Evolutionary conservation across 2,797 vertebrate genomes (phyloP).

Genomic region (Danio jaintianensis): DNA sequence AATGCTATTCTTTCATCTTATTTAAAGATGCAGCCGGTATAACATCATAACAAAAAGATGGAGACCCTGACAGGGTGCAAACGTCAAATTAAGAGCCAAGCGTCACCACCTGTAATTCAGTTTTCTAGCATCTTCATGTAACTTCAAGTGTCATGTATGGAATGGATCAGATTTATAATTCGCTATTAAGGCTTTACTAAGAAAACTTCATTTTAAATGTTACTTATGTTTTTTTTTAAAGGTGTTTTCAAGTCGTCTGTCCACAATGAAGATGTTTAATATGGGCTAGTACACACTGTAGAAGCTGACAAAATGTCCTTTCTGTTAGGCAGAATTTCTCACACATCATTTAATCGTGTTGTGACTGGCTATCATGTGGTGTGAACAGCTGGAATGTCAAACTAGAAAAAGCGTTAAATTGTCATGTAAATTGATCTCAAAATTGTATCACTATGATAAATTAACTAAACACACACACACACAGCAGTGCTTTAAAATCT

Average conservation of each 20-base stretch:
- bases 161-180: too few relatives aligned
- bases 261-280: background rate
- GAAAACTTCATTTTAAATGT: background rate
- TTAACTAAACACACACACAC: background rate
- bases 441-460: background rate
- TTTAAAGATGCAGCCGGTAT: slow-evolving; percentile 37
- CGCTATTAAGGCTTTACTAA: too few relatives aligned
- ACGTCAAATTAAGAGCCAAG: background rate
- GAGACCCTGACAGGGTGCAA: slow-evolving; percentile 47
- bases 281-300: background rate
- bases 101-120: background rate
- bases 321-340: background rate
- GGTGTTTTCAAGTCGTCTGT: background rate
- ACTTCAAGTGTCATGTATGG: background rate
- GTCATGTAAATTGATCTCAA: background rate
- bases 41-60: slow-evolving; percentile 41
- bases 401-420: background rate
- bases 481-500: too few relatives aligned
- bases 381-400: background rate
- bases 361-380: background rate
- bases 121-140: background rate
- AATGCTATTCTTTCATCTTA: slow-evolving; percentile 63
- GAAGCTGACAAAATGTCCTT: slow-evolving; percentile 8
- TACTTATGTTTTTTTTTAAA: background rate
- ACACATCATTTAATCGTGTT: background rate